These are phyloP conservation scores for Drosophila pruinosa DNA, from an alignment of 1,140 invertebrate genomes.

Conservation along the genomic window DNA sequence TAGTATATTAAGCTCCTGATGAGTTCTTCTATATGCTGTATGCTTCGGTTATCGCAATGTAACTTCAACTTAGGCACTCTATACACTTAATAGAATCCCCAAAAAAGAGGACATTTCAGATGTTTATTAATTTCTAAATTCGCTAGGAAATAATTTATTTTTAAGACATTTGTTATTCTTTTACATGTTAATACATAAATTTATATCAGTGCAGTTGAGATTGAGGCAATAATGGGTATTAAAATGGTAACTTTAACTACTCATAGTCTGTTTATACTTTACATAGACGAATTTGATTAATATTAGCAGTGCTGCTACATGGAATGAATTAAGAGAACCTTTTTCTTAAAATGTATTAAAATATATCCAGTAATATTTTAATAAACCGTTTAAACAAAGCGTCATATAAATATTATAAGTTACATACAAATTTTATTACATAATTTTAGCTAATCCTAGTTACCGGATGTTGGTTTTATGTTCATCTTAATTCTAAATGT, in stretches of 20 bases:
- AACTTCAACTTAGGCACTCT: no score
- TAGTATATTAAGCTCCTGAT: no score
- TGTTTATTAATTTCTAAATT: constrained; percentile 13
- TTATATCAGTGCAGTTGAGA: constrained; percentile 33
- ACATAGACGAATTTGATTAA: constrained; percentile 68
- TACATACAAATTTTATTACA: constrained; percentile 78
- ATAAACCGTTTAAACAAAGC: constrained; percentile 70
- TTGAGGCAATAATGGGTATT: constrained; percentile 56
- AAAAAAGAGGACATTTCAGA: no score
- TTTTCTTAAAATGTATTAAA: constrained; percentile 71
- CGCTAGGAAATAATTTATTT: constrained; percentile 29
- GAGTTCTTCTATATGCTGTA: no score
- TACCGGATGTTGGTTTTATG: constrained; percentile 66
- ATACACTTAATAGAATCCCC: no score
- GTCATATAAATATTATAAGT: constrained; percentile 80
- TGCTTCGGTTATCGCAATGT: no score
- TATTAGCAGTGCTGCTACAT: constrained; percentile 80
- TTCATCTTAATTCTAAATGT: constrained; percentile 55
- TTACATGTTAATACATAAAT: constrained; percentile 24
- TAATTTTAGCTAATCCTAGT: constrained; percentile 67
- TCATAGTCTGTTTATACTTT: constrained; percentile 71
- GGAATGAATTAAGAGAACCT: constrained; percentile 78
- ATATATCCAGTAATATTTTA: constrained; percentile 63
- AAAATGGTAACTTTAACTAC: constrained; percentile 74
- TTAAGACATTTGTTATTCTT: constrained; percentile 24